Base-by-base conservation (phyloP, 2,113 vertebrate genomes). In the Actenoides lindsayi region DNA sequence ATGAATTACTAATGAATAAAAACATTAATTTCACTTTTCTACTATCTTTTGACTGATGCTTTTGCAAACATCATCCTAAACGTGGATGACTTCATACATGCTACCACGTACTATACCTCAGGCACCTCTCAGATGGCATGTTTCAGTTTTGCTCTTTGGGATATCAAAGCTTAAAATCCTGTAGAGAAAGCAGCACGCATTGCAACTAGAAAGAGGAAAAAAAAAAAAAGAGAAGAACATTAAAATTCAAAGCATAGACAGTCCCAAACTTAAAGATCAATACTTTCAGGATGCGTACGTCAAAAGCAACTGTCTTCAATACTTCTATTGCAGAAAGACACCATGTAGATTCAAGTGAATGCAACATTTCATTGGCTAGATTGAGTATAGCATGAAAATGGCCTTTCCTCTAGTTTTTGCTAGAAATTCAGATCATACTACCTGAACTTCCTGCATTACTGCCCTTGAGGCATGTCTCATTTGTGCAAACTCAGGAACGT, bases 121-220 rank as follows among this genome's bases (percentile, higher is more conserved):
- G 98, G 97, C 98, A 98, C 95, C 98, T 98, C 98, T 99, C 99
- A 95, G 99, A 99, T 73, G 99, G 99, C 99, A 99, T 99, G 96
- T 95, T 99, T 98, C 97, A 97, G 76, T 96, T 97, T 93, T 94
- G 70, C 60, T 96, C 97, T 96, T 97, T 89, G 56, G 83, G 96
- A 56, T 96, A 92, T 89, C 89, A 73, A 94, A 95, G 51, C 79
- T 98, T 92, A 98, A 23, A 92, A 77, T 90, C 80, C 67, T 54
- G 37, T 37, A 87, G 84, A 57, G 44, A 95, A 95, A 92, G 91
- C 92, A 65, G 95, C 23, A 65, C 87, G 75, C 87, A 98, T 98
- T 96, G 96, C 98, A 97, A 90, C 98, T 98, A 84, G 56, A 95
- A 89, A 95, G 79, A 94, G 59, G 92, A 63, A 95, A 94, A 79